Percentiles rank a stretch among this genome's conserved stretches.
Evolutionary conservation across 1,140 invertebrate species (phyloP).

Genomic region (Calosoma granatense): DNA sequence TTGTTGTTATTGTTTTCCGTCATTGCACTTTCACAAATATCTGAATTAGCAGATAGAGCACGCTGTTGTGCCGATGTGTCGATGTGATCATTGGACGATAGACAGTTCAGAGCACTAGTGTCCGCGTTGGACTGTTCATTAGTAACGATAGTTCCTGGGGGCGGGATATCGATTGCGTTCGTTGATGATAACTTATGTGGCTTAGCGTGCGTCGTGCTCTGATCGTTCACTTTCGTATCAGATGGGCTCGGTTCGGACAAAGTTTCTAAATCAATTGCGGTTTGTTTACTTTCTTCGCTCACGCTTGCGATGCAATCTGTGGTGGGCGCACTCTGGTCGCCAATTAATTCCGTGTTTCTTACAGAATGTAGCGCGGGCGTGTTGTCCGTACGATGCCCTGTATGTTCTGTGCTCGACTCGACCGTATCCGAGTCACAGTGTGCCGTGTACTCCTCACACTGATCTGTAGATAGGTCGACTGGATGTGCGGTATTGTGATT

Average conservation of each 20-base stretch:
- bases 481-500: neutral
- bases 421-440: too few species aligned
- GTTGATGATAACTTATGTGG: neutral
- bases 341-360: constrained; percentile 5
- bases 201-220: neutral
- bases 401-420: too few species aligned
- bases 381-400: too few species aligned
- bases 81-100: neutral
- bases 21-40: neutral
- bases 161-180: neutral
- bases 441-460: neutral
- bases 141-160: neutral
- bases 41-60: neutral
- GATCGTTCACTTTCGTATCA: neutral
- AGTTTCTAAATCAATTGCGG: constrained; percentile 1
- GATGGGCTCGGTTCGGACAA: neutral
- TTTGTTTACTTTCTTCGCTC: constrained; percentile 2
- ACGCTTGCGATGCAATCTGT: neutral
- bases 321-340: neutral
- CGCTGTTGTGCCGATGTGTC: neutral
- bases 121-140: neutral
- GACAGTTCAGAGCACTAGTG: neutral
- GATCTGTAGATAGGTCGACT: neutral
- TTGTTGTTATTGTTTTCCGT: too few species aligned
- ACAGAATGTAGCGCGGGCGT: neutral